Percentiles rank a stretch among this genome's conserved stretches.
These are phyloP conservation scores for Cyrtorhinus lividipennis DNA, from an alignment of 1,140 invertebrate genomes.

Conservation along the genomic window DNA sequence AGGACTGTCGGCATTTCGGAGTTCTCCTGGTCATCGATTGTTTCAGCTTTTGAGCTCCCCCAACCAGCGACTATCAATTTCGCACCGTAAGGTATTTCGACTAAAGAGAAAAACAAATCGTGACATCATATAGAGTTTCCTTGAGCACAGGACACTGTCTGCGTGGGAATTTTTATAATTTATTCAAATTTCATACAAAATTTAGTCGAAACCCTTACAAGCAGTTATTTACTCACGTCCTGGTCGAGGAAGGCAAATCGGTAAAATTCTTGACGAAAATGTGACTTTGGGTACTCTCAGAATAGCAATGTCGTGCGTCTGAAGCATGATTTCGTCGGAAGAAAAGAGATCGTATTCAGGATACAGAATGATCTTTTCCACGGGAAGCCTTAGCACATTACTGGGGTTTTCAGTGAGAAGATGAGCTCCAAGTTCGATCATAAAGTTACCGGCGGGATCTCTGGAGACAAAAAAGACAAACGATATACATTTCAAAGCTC, in stretches of 20 bases:
- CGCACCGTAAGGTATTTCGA: not conserved
- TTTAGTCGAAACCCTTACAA: no score
- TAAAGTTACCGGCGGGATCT: not conserved
- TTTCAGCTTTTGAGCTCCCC: not conserved
- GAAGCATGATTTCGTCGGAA: not conserved
- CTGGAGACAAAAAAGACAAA: no score
- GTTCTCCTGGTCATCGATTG: not conserved
- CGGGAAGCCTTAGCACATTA: not conserved
- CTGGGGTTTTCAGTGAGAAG: not conserved
- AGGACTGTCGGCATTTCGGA: not conserved
- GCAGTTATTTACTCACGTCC: no score
- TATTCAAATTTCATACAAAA: no score
- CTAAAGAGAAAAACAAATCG: not conserved
- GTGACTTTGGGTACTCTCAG: not conserved
- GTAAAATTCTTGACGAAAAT: not conserved
- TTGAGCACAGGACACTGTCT: no score
- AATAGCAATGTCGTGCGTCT: slow-evolving; percentile 11
- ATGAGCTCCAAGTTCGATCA: slow-evolving; percentile 3
- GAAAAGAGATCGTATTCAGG: not conserved
- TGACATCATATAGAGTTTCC: not conserved
- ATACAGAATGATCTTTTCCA: not conserved
- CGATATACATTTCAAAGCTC: no score
- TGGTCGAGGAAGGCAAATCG: slow-evolving; percentile 17
- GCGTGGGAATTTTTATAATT: no score
- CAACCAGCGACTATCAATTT: not conserved